Conservation (phyloP, 2,113 vertebrate species). For the Peucedramus taeniatus region DNA sequence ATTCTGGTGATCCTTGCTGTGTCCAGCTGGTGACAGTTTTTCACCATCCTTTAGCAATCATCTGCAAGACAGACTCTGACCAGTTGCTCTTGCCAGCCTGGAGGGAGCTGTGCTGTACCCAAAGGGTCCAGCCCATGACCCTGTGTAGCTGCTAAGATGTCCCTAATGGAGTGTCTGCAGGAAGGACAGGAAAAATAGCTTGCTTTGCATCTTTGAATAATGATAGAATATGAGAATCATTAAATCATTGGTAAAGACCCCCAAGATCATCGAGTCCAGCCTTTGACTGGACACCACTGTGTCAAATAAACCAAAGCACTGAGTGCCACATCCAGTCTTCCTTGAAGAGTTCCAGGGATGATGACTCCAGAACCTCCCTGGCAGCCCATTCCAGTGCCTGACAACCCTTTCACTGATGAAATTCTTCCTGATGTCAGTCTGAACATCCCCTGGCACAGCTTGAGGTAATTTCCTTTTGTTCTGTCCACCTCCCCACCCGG, state of each 20-base stretch:
- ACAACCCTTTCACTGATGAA: neutral
- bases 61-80: neutral
- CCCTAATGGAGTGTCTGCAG: fast-evolving
- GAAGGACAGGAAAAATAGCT: neutral
- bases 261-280: neutral
- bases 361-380: neutral
- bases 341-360: neutral
- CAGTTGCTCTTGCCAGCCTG: neutral
- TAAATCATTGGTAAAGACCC: neutral
- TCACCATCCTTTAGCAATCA: neutral
- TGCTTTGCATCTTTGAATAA: neutral
- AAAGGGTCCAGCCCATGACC: neutral
- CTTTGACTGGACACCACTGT: neutral
- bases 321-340: neutral
- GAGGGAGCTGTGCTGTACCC: neutral
- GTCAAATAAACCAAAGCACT: neutral
- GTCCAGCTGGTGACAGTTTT: neutral
- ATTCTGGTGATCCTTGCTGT: neutral
- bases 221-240: neutral
- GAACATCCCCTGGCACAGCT: neutral
- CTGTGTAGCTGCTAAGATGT: neutral
- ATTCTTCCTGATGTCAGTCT: neutral
- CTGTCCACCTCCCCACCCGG: neutral
- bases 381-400: neutral
- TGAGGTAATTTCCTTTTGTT: neutral